phyloP scores from a whole-genome alignment of 1,140 invertebrate genomes.

The Venustaconcha ellipsiformis region DNA sequence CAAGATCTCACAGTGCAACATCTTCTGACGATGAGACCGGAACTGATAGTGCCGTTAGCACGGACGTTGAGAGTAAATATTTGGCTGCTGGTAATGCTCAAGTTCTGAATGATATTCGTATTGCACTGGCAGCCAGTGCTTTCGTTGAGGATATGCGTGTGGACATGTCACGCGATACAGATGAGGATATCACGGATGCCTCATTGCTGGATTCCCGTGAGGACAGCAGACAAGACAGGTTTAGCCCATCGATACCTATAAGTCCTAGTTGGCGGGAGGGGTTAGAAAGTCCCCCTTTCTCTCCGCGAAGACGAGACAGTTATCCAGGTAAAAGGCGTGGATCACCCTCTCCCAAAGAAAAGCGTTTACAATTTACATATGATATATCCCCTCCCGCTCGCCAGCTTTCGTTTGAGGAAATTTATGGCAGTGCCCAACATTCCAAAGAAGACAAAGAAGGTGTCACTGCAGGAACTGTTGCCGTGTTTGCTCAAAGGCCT shows the following conservation, averaged over 20 bases:
- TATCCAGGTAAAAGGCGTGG: conserved; percentile 59
- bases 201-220: conserved; percentile 24
- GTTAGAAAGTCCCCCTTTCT: conserved; percentile 62
- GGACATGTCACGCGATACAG: conserved; percentile 25
- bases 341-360: conserved; percentile 57
- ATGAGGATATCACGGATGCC: conserved; percentile 36
- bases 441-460: conserved; percentile 27
- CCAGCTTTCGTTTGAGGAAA: conserved; percentile 49
- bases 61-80: conserved; percentile 41
- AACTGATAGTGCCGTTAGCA: conserved; percentile 44
- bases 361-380: conserved; percentile 54
- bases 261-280: conserved; percentile 64
- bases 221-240: conserved; percentile 37
- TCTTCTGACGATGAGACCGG: conserved; percentile 60
- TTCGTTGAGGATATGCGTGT: conserved; percentile 50
- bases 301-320: conserved; percentile 55
- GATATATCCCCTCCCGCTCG: conserved; percentile 58
- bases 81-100: conserved; percentile 26
- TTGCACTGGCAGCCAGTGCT: conserved; percentile 44
- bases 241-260: conserved; percentile 55
- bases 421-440: conserved; percentile 20
- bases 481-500: conserved; percentile 41
- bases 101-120: conserved; percentile 35
- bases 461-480: conserved; percentile 22
- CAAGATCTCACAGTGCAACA: conserved; percentile 56